Evolutionary conservation across 2,113 vertebrate genomes (phyloP), one percentile per base, ranked within the genome.

Genomic region (Scomber japonicus): DNA sequence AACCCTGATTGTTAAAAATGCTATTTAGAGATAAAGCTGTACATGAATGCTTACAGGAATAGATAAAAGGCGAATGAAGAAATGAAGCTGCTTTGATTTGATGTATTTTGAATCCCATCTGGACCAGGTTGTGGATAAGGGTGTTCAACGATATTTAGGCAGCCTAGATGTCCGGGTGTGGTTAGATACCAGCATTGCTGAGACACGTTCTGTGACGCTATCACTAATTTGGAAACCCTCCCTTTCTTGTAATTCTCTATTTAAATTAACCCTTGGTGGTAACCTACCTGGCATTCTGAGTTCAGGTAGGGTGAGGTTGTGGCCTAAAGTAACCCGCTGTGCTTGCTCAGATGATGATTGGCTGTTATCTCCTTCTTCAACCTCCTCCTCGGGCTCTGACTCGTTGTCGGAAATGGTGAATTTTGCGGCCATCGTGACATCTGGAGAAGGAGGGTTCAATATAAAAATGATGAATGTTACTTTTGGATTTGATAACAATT

Each of bases 331-430:
- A 51, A 15, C 16, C 12, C 46, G 65, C 30, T 57, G 46, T 59
- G 59, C 45, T 12, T 64, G 50, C 14, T 12, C 71, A 49, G 3
- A 12, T 0, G 27, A 40, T 15, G 19, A 21, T 27, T 63, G 78
- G 40, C 17, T 60, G 21, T 21, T 53, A 62, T 89, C 68, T 13
- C 63, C 65, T 64, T 89, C 91, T 54, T 80, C 93, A n/a, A 89
- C 75, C 66, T 91, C 94, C 27, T 95, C 93, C 0, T 93, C 91
- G 1, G 91, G n/a, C 2, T 95, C 95, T 6, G 94, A 95, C 0
- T 96, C 95, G 11, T 81, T 91, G 92, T 94, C 95, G 14, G 94
- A 95, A 64, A 95, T 91, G 0, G 49, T 82, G 76, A 95, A 96
- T 13, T 90, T 88, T 24, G 92, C 66, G 27, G 88, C 92, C 95